Conservation (phyloP, 1,140 invertebrate genomes). For the Zaprionus gabonicus region DNA sequence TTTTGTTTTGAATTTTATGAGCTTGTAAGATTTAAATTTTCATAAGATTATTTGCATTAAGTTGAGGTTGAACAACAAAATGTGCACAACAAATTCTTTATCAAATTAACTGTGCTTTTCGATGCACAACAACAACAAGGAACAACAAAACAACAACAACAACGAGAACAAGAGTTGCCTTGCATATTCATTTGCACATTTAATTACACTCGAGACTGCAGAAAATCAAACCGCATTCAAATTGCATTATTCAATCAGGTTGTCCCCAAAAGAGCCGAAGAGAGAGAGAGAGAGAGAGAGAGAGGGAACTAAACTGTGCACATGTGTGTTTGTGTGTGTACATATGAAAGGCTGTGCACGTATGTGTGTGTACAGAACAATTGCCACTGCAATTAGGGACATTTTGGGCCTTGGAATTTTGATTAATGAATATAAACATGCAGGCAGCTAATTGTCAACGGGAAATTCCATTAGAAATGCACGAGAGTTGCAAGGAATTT, state of each 20-base stretch:
- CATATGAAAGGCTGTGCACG: background rate
- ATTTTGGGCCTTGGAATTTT: conserved; percentile 48
- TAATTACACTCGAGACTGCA: conserved; percentile 71
- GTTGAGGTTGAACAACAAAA: background rate
- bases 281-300: conserved; percentile 9
- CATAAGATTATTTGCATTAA: conserved; percentile 9
- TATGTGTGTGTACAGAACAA: conserved; percentile 44
- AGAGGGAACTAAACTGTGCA: background rate
- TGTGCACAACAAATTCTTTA: conserved; percentile 38
- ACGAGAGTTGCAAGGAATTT: conserved; percentile 2
- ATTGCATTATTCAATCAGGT: conserved; percentile 72
- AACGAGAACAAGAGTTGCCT: background rate
- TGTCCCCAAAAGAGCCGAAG: conserved; percentile 15
- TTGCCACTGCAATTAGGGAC: conserved; percentile 58
- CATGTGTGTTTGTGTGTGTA: background rate
- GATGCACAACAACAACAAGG: conserved; percentile 10
- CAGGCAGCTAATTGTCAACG: background rate
- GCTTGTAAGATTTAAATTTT: conserved; percentile 16
- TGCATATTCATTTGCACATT: conserved; percentile 57
- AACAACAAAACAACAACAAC: background rate
- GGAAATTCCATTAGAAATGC: background rate
- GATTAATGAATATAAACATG: conserved; percentile 52
- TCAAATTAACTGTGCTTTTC: conserved; percentile 55
- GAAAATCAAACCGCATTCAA: conserved; percentile 75
- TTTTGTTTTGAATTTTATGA: conserved; percentile 25